Evolutionary conservation across 2,113 vertebrate genomes (phyloP), one percentile per base, ranked within the genome.

Genomic region (Puma concolor): DNA sequence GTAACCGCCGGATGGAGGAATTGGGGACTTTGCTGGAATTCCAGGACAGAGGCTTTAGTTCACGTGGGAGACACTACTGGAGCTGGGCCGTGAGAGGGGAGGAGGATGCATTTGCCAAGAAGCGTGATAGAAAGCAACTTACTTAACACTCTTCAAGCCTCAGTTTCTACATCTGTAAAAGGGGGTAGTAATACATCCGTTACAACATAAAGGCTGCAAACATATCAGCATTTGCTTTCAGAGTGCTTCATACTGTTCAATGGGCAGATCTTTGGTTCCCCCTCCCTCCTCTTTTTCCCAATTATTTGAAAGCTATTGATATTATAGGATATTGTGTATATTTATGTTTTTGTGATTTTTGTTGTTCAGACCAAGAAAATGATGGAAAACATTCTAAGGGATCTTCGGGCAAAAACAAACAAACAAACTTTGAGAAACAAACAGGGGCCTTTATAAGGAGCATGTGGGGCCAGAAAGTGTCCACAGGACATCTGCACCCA

Each of bases 301-400:
- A 2, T 93, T 91, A 31, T 77, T 96, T 95, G 69, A 64, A 89
- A 92, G 33, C 54, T 76, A 27, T 44, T 64, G 60, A 63, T 72
- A 94, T 85, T 85, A 38, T 48, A 93, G 84, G 29, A 80, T 63
- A 54, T 63, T 57, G 15, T 63, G 1, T 69, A 33, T 93, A n/a
- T 79, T 92, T 89, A 80, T 76, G 60, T 95, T 89, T 87, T 79
- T 57, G 50, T 79, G 44, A 38, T 81, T 48, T 83, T 80, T 83
- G 6, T 88, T 93, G 57, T 94, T 81, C 67, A 92, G 33, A 89
- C 71, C 76, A 71, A 64, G 31, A 84, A 90, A 72, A 31, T 69
- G 14, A 16, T 86, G 16, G 60, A 57, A 74, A 93, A 48, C 2
- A 80, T 80, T 41, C 38, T 33, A 77, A 74, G 67, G 7, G 54